Conservation (phyloP, 2,797 vertebrate species). For the Ptychadena robeensis region DNA sequence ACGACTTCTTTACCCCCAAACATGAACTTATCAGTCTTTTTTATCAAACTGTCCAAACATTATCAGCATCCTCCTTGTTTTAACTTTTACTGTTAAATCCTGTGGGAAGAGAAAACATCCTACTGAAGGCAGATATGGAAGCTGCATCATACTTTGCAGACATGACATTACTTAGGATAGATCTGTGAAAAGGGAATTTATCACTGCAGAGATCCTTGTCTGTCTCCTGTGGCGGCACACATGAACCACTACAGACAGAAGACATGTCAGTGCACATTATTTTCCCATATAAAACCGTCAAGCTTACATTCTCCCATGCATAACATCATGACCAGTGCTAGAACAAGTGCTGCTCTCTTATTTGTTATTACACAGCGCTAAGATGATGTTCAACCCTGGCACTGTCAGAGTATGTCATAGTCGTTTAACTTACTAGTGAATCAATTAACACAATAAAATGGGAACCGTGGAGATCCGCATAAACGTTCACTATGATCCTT, state of each 20-base stretch:
- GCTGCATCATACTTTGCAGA: constrained; percentile 5
- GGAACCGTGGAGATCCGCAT: constrained; percentile 38
- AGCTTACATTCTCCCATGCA: constrained; percentile 22
- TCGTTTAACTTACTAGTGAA: constrained; percentile 46
- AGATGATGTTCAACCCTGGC: constrained; percentile 24
- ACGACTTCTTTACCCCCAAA: background rate
- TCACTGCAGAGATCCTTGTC: background rate
- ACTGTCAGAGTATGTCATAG: constrained; percentile 43
- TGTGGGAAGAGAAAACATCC: constrained; percentile 22
- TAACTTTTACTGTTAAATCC: constrained; percentile 26
- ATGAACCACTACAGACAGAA: constrained; percentile 8
- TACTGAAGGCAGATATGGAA: background rate
- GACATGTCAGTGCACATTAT: constrained; percentile 43
- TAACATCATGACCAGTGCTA: constrained; percentile 43
- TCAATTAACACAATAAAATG: constrained; percentile 31
- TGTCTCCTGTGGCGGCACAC: constrained; percentile 16
- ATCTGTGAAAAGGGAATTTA: background rate
- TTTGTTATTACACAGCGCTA: constrained; percentile 36
- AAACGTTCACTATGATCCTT: constrained; percentile 42
- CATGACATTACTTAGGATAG: constrained; percentile 7
- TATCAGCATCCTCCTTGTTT: constrained; percentile 2
- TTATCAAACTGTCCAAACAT: constrained; percentile 21
- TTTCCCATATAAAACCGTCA: constrained; percentile 35
- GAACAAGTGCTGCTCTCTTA: constrained; percentile 24
- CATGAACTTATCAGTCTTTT: constrained; percentile 18